These are phyloP conservation scores for Benitochromis conjunctus DNA, from an alignment of 2,113 vertebrate genomes.

Conservation along the genomic window DNA sequence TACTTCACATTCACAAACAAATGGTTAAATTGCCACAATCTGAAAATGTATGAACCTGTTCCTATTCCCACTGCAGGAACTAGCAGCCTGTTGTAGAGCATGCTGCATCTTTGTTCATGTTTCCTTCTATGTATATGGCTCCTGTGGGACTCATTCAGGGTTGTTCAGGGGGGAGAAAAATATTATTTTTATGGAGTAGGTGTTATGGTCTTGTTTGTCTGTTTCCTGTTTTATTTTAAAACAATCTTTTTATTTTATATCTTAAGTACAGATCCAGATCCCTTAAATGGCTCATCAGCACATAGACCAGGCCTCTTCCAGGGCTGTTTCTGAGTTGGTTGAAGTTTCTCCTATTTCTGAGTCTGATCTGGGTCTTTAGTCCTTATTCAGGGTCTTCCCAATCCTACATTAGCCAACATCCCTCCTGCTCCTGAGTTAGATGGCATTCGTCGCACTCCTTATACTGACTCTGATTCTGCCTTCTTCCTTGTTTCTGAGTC, in stretches of 20 bases:
- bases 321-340: background rate
- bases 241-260: background rate
- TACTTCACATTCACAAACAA: background rate
- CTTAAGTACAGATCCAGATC: background rate
- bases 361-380: background rate
- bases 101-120: background rate
- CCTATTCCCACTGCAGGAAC: background rate
- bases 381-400: background rate
- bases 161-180: background rate
- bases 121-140: background rate
- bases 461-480: background rate
- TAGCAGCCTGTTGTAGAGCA: background rate
- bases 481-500: background rate
- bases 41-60: background rate
- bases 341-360: background rate
- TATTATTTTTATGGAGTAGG: background rate
- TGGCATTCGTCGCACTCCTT: background rate
- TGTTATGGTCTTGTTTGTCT: background rate
- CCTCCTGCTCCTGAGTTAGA: background rate
- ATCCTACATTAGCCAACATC: background rate
- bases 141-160: background rate
- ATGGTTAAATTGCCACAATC: background rate
- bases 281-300: background rate
- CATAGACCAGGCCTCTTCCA: background rate
- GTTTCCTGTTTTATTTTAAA: background rate